Evolutionary conservation across 2,797 vertebrate species (phyloP).

Genomic region (Varecia variegata): DNA sequence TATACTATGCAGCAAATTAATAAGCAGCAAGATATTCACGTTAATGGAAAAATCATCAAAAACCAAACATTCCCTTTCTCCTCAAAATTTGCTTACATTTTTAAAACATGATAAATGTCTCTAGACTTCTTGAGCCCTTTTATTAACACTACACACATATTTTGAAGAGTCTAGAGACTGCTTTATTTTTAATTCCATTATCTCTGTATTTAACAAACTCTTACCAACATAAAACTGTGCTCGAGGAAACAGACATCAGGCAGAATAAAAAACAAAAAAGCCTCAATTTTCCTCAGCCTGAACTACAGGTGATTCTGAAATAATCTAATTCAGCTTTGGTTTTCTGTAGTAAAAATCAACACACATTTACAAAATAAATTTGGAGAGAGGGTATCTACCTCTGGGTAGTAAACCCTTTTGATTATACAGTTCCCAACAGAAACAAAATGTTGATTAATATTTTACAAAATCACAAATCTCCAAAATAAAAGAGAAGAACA

Average conservation of each 20-base stretch:
- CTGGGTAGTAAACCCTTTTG: conserved; percentile 44
- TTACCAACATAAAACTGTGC: conserved; percentile 46
- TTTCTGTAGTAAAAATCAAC: conserved; percentile 59
- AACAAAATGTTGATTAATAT: conserved; percentile 58
- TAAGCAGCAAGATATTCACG: conserved; percentile 49
- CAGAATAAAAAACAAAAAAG: conserved; percentile 46
- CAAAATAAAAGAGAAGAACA: conserved; percentile 66
- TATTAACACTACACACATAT: conserved; percentile 53
- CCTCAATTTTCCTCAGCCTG: conserved; percentile 46
- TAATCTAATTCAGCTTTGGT: conserved; percentile 48
- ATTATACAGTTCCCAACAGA: conserved; percentile 51
- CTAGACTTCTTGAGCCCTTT: conserved; percentile 43
- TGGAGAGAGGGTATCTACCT: conserved; percentile 42
- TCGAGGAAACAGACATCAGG: conserved; percentile 55
- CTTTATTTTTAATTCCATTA: conserved; percentile 64
- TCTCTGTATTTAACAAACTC: conserved; percentile 53
- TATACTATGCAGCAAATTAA: conserved; percentile 24
- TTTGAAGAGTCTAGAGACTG: conserved; percentile 51
- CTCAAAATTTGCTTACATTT: conserved; percentile 53
- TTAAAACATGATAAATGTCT: conserved; percentile 47
- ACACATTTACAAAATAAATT: conserved; percentile 57
- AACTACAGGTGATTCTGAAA: conserved; percentile 49
- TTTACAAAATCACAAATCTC: conserved; percentile 62
- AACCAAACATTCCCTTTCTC: conserved; percentile 34
- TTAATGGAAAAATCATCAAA: conserved; percentile 54